Base-by-base conservation (phyloP, 23 tunicate species). In the Oikopleura dioica region DNA sequence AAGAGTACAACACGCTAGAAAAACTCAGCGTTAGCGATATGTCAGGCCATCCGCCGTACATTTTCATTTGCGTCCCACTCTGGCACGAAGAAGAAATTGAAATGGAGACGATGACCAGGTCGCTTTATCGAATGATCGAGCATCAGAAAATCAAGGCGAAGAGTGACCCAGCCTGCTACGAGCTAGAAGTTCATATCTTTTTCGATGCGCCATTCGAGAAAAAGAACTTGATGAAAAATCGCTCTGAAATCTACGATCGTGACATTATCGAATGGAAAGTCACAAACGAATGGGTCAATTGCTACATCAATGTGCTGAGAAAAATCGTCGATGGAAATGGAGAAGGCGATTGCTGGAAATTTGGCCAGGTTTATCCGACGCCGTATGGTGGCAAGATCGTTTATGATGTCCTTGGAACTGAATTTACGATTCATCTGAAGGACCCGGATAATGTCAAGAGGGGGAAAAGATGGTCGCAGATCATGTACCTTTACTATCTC, bases 401-500 rank as follows among this genome's bases (percentile, higher is more conserved):
- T 28, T 63, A 63, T 28, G 2, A 28, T 28, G 26, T 63, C 26
- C 30, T 31, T 2, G 72, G 72, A 4, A 63, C 72, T 2, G 30
- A 23, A 31, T 63, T 63, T 63, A 63, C 16, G 4, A 63, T 63
- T 63, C 72, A 63, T 28, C 33, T 63, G 29, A 24, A 63, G 33
- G 72, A 63, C 26, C 30, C 72, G 4, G 33, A 63, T 21, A 31
- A 63, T 2, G 72, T 63, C 5, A 63, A 12, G 72, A 63, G 72
- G 26, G 72, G 72, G 30, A 63, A 63, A 63, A 24, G 72, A 21
- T 63, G 72, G 72, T 12, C 30, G 16, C 72, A 63, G 26, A 63
- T 63, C 2, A 63, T 63, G 72, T 63, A 63, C 72, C 30, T 63
- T 23, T 63, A 63, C n/a, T 63, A 63, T 63, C 72, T 63, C 4